phyloP scores from a whole-genome alignment of 37 sponge, comb jelly and placozoan species.

The Hexactinellida sp. region DNA sequence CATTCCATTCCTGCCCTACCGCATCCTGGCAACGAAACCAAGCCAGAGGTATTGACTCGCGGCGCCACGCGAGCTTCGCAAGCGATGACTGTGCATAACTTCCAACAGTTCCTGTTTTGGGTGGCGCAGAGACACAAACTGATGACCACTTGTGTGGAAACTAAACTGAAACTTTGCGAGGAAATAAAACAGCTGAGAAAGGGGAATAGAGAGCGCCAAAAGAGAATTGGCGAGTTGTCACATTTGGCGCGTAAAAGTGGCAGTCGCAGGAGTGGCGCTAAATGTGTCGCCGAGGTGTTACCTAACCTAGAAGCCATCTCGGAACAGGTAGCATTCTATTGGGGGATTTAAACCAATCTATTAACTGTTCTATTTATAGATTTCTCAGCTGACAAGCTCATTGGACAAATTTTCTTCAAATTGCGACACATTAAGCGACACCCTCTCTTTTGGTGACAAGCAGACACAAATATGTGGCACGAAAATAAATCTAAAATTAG shows the following conservation, averaged over 20 bases:
- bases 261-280: not conserved
- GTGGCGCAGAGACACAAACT: not conserved
- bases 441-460: slow-evolving; percentile 1
- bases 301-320: not conserved
- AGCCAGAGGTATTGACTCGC: not conserved
- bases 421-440: not conserved
- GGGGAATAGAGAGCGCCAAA: not conserved
- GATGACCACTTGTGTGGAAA: not conserved
- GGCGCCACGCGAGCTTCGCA: not conserved
- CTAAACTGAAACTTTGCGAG: not conserved
- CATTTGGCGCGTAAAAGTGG: not conserved
- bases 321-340: not conserved
- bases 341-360: not conserved
- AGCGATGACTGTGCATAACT: not conserved
- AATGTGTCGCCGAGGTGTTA: not conserved
- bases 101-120: not conserved
- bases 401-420: not conserved
- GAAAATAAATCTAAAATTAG: not conserved
- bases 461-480: not conserved
- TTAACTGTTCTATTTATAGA: not conserved
- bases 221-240: not conserved
- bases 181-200: not conserved
- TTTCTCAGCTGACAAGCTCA: not conserved
- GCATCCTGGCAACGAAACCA: not conserved
- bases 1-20: not conserved